Conservation (phyloP, 2,113 vertebrate genomes). For the Mesitornis unicolor region DNA sequence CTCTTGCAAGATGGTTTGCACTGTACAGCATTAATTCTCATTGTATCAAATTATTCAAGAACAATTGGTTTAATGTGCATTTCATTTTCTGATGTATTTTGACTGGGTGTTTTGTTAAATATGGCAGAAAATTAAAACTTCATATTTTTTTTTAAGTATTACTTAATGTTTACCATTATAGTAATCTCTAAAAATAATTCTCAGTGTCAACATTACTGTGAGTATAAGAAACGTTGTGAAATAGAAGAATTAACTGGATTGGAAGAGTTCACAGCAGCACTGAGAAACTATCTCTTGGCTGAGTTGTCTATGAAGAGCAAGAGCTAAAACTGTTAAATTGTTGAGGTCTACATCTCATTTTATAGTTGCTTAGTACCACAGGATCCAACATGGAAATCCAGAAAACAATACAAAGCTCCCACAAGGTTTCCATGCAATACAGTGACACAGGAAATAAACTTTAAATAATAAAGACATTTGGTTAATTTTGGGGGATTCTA, state of each 20-base stretch:
- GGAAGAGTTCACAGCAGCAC: neutral
- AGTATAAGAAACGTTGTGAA: neutral
- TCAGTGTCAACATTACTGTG: neutral
- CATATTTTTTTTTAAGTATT: neutral
- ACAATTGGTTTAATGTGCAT: neutral
- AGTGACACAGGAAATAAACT: neutral
- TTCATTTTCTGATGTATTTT: neutral
- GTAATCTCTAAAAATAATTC: neutral
- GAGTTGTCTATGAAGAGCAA: neutral
- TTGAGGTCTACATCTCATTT: neutral
- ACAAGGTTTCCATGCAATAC: neutral
- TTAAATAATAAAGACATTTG: neutral
- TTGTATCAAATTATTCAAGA: neutral
- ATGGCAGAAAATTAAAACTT: neutral
- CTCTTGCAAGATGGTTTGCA: neutral
- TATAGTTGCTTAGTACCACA: neutral
- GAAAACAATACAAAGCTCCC: neutral
- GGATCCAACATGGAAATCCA: neutral
- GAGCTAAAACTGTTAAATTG: neutral
- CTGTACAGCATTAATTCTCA: neutral
- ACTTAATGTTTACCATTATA: neutral
- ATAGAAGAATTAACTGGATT: neutral
- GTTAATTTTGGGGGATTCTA: neutral
- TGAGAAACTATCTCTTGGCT: neutral
- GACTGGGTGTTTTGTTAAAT: neutral